Evolutionary conservation across 2,113 vertebrate species (phyloP).

Genomic region (Eulacestoma nigropectus): DNA sequence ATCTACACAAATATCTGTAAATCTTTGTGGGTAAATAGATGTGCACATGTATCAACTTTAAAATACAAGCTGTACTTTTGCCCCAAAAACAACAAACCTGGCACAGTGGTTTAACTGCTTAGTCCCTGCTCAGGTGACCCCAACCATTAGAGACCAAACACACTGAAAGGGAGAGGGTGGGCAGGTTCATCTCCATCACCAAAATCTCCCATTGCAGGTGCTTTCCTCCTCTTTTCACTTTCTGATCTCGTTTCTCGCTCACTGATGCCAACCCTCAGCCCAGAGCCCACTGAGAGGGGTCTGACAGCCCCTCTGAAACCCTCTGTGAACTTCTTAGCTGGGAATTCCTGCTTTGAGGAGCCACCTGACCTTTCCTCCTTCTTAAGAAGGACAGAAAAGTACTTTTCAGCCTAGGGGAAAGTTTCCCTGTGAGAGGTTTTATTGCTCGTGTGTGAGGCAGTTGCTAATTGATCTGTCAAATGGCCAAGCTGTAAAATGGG

Average conservation of each 20-base stretch:
- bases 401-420: neutral
- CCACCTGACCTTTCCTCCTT: neutral
- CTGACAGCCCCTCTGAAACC: neutral
- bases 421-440: neutral
- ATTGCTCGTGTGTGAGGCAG: neutral
- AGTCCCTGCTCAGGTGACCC: neutral
- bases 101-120: neutral
- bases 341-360: neutral
- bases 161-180: neutral
- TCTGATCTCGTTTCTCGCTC: neutral
- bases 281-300: accelerated
- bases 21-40: neutral
- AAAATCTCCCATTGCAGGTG: neutral
- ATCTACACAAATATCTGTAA: neutral
- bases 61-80: neutral
- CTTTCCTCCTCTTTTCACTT: neutral
- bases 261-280: neutral
- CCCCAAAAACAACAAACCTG: neutral
- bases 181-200: neutral
- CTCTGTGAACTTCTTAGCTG: neutral
- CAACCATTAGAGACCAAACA: neutral
- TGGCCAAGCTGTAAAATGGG: neutral
- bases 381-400: neutral
- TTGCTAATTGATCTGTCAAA: conserved; percentile 13
- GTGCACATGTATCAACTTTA: accelerated